These are phyloP conservation scores for Delphinus delphis DNA, from an alignment of 2,113 vertebrate species.

Conservation along the genomic window DNA sequence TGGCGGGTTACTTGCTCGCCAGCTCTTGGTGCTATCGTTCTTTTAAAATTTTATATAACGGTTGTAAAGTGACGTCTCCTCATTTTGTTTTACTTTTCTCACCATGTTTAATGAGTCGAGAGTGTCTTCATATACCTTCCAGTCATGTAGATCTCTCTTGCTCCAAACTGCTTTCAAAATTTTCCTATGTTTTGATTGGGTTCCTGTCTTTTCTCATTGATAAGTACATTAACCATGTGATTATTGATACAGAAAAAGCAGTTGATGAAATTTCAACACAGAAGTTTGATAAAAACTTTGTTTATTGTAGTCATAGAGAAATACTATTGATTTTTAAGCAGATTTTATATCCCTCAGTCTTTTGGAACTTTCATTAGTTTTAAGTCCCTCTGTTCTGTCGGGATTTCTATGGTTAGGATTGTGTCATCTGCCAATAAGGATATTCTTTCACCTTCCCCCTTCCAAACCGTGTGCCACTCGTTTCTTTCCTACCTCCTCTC, in stretches of 20 bases:
- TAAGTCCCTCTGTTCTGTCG: neutral
- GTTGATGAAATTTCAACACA: neutral
- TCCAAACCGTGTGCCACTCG: fast-evolving
- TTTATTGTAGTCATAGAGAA: neutral
- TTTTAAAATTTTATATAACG: too few species aligned
- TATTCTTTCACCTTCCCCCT: neutral
- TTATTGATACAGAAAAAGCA: neutral
- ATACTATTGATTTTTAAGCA: neutral
- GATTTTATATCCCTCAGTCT: neutral
- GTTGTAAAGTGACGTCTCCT: neutral
- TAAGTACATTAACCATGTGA: too few species aligned
- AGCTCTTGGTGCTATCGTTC: fast-evolving
- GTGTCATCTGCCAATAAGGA: neutral
- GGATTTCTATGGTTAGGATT: neutral
- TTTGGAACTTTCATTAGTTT: neutral
- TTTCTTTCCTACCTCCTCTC: neutral
- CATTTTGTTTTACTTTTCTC: neutral
- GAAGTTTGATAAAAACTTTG: neutral
- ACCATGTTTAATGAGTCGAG: neutral
- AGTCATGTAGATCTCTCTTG: neutral
- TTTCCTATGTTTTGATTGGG: neutral
- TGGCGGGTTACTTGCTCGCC: fast-evolving
- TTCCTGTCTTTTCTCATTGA: neutral
- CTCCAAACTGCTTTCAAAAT: neutral
- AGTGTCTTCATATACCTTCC: neutral